A percentile compares a stretch with the other conserved stretches of the same genome.
phyloP scores from a whole-genome alignment of 2,888 invertebrate species.

The Sarcophaga rosellei region DNA sequence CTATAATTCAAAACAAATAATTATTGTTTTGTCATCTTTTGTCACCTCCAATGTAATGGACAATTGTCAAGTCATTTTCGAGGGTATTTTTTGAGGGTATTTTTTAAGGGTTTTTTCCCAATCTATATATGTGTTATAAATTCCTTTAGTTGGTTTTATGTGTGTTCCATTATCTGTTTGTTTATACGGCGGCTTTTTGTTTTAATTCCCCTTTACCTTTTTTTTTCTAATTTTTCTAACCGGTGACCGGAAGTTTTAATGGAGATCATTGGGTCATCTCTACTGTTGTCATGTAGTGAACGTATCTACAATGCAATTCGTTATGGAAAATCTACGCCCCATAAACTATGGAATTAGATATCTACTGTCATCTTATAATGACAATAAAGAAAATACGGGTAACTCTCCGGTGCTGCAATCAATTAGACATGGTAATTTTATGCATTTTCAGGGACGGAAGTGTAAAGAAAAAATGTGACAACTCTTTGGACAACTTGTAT shows the following conservation, averaged over 20 bases:
- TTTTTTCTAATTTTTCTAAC: conserved; percentile 4
- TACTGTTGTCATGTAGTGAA: neutral
- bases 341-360: conserved; percentile 58
- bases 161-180: neutral
- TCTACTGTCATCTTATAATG: conserved; percentile 32
- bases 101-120: neutral
- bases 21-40: conserved; percentile 63
- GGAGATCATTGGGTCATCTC: conserved; percentile 64
- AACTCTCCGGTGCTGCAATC: neutral
- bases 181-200: too few species aligned
- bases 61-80: conserved; percentile 15
- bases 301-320: neutral
- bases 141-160: neutral
- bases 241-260: conserved; percentile 59
- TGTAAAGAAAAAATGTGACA: neutral
- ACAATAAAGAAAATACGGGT: too few species aligned
- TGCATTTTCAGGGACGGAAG: conserved; percentile 63
- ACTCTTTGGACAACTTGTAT: too few species aligned
- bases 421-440: conserved; percentile 69
- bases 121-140: neutral
- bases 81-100: neutral
- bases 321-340: neutral
- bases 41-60: conserved; percentile 50
- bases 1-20: conserved; percentile 60
- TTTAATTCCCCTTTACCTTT: too few species aligned